A percentile compares a stretch with the other conserved stretches of the same genome.
Conservation (phyloP, 2,888 invertebrate species). For the Megalurothrips usitatus region DNA sequence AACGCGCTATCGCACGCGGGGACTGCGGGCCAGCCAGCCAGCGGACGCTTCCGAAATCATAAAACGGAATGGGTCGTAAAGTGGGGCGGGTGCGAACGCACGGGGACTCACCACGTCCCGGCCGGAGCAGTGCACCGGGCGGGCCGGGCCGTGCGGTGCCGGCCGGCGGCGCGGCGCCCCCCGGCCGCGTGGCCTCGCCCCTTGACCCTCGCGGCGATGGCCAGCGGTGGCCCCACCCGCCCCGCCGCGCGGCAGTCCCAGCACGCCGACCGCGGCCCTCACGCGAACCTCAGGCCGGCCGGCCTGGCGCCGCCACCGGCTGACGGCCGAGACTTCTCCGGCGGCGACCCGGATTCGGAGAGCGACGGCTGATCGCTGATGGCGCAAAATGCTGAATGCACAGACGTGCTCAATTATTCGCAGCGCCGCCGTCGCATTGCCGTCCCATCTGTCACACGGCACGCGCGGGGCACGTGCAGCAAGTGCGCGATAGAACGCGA, state of each 20-base stretch:
- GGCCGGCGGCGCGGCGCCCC: background rate
- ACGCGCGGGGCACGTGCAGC: background rate
- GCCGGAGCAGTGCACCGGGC: background rate
- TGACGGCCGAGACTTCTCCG: background rate
- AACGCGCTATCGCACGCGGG: no score
- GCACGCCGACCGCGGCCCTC: background rate
- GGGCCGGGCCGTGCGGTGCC: background rate
- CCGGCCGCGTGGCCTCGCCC: background rate
- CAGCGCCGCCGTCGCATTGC: background rate
- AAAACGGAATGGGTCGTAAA: conserved; percentile 7
- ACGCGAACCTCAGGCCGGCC: background rate
- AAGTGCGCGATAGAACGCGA: background rate
- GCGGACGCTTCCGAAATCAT: conserved; percentile 16
- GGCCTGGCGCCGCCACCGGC: background rate
- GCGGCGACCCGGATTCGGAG: background rate
- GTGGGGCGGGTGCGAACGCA: background rate
- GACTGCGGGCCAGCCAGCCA: background rate
- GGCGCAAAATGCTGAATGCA: background rate
- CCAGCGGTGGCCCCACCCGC: background rate
- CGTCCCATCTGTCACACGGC: background rate
- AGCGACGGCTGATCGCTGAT: background rate
- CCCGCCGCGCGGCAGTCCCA: background rate
- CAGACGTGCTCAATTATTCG: background rate
- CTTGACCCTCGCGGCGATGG: background rate
- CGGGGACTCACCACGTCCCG: background rate